Evolutionary conservation across 2,113 vertebrate genomes (phyloP).

Genomic region (Oryzias curvinotus): DNA sequence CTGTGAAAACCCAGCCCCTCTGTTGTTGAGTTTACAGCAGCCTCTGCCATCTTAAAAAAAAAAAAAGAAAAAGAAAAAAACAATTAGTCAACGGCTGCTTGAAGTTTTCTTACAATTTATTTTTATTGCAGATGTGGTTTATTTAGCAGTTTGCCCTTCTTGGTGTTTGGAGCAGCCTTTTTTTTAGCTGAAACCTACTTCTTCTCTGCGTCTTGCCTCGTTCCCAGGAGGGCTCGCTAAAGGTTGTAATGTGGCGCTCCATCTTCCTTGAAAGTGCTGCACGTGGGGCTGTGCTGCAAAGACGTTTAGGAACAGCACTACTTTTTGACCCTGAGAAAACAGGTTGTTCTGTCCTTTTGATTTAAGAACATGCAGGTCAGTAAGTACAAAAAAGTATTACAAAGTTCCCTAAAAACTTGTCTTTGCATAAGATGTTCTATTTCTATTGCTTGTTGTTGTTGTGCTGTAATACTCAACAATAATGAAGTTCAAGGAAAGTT

Average conservation of each 20-base stretch:
- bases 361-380: background rate
- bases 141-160: conserved; percentile 56
- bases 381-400: background rate
- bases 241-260: conserved; percentile 5
- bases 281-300: background rate
- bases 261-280: conserved; percentile 14
- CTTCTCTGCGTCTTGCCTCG: conserved; percentile 7
- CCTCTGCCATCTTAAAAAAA: conserved; percentile 24
- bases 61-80: conserved; percentile 12
- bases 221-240: conserved; percentile 18
- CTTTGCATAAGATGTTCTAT: too few relatives aligned
- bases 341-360: too few relatives aligned
- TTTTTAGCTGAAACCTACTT: conserved; percentile 34
- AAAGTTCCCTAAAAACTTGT: too few relatives aligned
- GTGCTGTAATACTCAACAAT: too few relatives aligned
- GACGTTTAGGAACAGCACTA: background rate
- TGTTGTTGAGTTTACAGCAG: conserved; percentile 39
- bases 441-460: too few relatives aligned
- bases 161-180: conserved; percentile 36
- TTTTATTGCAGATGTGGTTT: conserved; percentile 67
- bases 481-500: too few relatives aligned
- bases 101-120: conserved; percentile 48
- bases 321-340: background rate
- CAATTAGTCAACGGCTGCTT: conserved; percentile 36
- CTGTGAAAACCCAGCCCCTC: conserved; percentile 29